phyloP scores from a whole-genome alignment of 2,797 vertebrate species.

The Mormyrops boulengeri region DNA sequence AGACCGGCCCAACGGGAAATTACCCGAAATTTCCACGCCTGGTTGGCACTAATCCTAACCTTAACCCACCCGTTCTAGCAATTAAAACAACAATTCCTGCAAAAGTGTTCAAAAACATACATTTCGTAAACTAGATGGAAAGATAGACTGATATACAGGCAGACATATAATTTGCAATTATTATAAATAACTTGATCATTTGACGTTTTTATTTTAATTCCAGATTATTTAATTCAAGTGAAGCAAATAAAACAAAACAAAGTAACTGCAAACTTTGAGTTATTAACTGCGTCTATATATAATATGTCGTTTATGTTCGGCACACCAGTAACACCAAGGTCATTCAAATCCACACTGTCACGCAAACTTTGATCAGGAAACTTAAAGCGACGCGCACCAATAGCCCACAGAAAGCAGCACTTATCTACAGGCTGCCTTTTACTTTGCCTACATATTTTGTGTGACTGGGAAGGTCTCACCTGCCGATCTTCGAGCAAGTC shows the following conservation, averaged over 20 bases:
- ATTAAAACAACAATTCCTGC: not conserved
- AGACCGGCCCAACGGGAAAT: not conserved
- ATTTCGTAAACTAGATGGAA: not conserved
- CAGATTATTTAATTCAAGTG: no score
- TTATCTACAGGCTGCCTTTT: not conserved
- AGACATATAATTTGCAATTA: not conserved
- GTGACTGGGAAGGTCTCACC: constrained; percentile 45
- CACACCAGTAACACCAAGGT: not conserved
- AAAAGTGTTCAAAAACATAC: not conserved
- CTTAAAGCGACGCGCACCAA: not conserved
- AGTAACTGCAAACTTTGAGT: not conserved
- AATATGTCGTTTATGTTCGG: not conserved
- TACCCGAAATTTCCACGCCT: not conserved
- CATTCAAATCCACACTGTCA: not conserved
- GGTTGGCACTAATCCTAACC: not conserved
- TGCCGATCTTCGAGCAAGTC: constrained; percentile 56
- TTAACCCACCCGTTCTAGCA: not conserved
- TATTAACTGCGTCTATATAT: not conserved
- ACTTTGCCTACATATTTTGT: not conserved
- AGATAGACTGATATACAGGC: not conserved
- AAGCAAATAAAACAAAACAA: not conserved
- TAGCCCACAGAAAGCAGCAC: not conserved
- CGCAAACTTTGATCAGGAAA: not conserved
- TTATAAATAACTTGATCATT: not conserved
- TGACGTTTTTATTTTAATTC: not conserved